Conservation (phyloP, 2,113 vertebrate genomes). For the Charadrius vociferus region DNA sequence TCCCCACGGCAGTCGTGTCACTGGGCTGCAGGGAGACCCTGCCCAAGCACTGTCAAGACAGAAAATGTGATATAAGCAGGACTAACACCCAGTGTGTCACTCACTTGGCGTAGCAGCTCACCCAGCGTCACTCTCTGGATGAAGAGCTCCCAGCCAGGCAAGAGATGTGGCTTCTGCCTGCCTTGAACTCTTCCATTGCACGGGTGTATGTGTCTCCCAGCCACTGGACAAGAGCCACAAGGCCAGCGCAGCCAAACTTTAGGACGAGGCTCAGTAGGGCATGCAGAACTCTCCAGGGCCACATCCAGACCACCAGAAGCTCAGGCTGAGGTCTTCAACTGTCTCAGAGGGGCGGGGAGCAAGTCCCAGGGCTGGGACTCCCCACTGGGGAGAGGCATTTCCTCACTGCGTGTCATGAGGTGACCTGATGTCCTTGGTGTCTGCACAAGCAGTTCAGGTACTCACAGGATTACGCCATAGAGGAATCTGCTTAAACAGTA, state of each 20-base stretch:
- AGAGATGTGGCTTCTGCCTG: background rate
- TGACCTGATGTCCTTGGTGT: background rate
- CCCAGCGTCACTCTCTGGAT: background rate
- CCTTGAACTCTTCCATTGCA: background rate
- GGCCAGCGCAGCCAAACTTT: background rate
- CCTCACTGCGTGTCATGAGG: background rate
- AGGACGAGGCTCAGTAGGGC: background rate
- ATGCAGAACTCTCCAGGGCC: fast-evolving
- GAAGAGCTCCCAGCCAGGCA: background rate
- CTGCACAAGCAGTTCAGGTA: background rate
- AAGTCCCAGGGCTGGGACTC: background rate
- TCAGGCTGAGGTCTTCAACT: background rate
- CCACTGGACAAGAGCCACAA: fast-evolving
- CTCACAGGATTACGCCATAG: background rate
- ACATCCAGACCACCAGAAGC: background rate
- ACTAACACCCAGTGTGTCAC: background rate
- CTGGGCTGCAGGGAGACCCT: background rate
- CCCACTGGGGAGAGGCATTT: background rate
- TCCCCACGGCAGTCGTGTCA: background rate
- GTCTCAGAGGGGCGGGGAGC: background rate
- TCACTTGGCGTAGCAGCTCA: background rate
- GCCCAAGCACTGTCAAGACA: background rate
- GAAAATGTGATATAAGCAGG: background rate
- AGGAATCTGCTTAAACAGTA: background rate
- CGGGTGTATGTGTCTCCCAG: background rate